Percentiles rank a stretch among this genome's conserved stretches.
phyloP scores from a whole-genome alignment of 2,888 invertebrate genomes.

The Psylliodes chrysocephalus region DNA sequence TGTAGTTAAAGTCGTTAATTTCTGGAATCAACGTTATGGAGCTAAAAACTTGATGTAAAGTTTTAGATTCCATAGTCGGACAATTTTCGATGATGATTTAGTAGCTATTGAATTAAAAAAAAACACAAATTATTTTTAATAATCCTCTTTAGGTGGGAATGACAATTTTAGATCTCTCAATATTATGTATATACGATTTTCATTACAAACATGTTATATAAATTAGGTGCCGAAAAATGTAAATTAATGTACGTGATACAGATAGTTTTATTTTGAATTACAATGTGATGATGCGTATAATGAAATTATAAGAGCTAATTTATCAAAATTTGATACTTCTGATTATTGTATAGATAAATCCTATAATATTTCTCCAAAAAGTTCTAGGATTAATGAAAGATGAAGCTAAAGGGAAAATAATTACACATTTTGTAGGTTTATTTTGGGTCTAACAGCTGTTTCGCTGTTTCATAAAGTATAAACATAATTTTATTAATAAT shows the following conservation, averaged over 20 bases:
- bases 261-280: slow-evolving; percentile 40
- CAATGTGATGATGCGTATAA: slow-evolving; percentile 54
- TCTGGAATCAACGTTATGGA: slow-evolving; percentile 46
- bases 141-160: slow-evolving; percentile 43
- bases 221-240: slow-evolving; percentile 28
- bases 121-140: slow-evolving; percentile 35
- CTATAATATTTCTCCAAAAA: slow-evolving; percentile 33
- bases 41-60: slow-evolving; percentile 36
- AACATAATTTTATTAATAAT: no score
- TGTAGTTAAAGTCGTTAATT: slow-evolving; percentile 52
- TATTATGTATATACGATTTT: slow-evolving; percentile 42
- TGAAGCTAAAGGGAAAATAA: slow-evolving; percentile 51
- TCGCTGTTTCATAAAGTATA: no score
- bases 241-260: slow-evolving; percentile 35
- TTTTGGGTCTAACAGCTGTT: no score
- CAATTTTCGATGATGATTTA: slow-evolving; percentile 38
- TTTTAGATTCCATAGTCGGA: slow-evolving; percentile 36
- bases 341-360: slow-evolving; percentile 42
- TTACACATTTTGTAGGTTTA: slow-evolving; percentile 52
- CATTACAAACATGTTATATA: slow-evolving; percentile 38
- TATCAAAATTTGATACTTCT: slow-evolving; percentile 46
- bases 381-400: slow-evolving; percentile 54
- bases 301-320: slow-evolving; percentile 26
- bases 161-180: slow-evolving; percentile 43
- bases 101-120: slow-evolving; percentile 39